Evolutionary conservation across 2,113 vertebrate species (phyloP).

Genomic region (Scopus umbretta): DNA sequence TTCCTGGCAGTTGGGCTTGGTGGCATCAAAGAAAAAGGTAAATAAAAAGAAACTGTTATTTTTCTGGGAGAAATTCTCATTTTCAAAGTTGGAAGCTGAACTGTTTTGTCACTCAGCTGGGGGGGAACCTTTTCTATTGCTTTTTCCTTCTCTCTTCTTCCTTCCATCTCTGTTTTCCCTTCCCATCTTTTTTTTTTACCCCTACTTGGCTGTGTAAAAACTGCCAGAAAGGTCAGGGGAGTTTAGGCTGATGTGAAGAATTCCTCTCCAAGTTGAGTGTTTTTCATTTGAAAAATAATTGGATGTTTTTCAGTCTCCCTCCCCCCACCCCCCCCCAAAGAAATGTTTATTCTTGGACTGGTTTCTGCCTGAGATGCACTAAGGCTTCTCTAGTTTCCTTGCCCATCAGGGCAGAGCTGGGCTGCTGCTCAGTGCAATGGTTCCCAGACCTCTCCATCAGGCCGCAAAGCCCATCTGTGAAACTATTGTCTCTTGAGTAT

Average conservation of each 20-base stretch:
- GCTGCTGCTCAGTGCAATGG: neutral
- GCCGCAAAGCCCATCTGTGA: neutral
- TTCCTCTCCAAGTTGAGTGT: neutral
- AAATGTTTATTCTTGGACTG: neutral
- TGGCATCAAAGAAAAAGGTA: neutral
- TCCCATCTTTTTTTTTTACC: neutral
- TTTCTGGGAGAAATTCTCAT: neutral
- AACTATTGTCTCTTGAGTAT: neutral
- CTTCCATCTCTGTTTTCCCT: neutral
- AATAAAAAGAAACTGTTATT: neutral
- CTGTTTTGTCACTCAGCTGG: neutral
- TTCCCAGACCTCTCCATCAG: neutral
- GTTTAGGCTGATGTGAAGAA: neutral
- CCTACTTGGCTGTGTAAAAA: neutral
- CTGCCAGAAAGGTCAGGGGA: neutral
- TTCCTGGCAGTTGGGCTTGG: neutral
- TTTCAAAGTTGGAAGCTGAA: neutral
- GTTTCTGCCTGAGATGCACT: neutral
- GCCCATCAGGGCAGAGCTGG: neutral
- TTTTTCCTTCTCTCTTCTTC: neutral
- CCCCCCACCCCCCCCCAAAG: accelerated
- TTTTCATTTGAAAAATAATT: neutral
- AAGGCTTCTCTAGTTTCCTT: neutral
- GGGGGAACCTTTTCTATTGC: neutral
- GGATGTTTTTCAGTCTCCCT: neutral